phyloP scores from a whole-genome alignment of 2,113 vertebrate genomes.

The Callithrix jacchus region DNA sequence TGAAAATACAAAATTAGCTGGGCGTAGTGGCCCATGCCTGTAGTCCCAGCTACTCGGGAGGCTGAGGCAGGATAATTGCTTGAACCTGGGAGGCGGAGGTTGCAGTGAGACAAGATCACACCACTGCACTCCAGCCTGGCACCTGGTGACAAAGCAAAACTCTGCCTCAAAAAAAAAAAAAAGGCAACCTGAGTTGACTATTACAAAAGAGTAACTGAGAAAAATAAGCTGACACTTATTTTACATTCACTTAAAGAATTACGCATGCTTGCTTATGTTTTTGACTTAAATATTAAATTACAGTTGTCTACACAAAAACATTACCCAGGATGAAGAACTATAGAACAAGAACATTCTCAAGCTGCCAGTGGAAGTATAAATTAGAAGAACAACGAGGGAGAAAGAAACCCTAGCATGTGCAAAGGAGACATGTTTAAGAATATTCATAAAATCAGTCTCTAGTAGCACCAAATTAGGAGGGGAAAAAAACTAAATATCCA shows the following conservation, averaged over 20 bases:
- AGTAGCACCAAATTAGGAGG: neutral
- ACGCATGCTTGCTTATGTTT: neutral
- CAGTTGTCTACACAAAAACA: neutral
- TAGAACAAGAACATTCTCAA: neutral
- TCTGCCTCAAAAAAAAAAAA: too few species aligned
- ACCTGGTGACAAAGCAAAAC: too few species aligned
- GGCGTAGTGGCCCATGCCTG: too few species aligned
- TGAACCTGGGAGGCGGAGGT: too few species aligned
- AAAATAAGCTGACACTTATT: neutral
- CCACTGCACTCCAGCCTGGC: too few species aligned
- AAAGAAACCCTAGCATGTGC: neutral
- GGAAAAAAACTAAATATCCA: neutral
- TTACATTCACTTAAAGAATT: neutral
- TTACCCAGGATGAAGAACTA: neutral
- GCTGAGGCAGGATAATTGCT: too few species aligned
- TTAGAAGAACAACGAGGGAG: neutral
- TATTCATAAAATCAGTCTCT: neutral
- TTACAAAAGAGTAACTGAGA: neutral
- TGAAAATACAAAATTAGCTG: too few species aligned
- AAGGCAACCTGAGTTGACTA: neutral
- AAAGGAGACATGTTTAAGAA: neutral
- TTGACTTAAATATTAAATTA: neutral
- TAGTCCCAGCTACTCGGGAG: too few species aligned
- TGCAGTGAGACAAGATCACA: too few species aligned
- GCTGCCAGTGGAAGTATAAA: neutral